These are phyloP conservation scores for Rhagoletis pomonella DNA, from an alignment of 1,140 invertebrate genomes.

Conservation along the genomic window DNA sequence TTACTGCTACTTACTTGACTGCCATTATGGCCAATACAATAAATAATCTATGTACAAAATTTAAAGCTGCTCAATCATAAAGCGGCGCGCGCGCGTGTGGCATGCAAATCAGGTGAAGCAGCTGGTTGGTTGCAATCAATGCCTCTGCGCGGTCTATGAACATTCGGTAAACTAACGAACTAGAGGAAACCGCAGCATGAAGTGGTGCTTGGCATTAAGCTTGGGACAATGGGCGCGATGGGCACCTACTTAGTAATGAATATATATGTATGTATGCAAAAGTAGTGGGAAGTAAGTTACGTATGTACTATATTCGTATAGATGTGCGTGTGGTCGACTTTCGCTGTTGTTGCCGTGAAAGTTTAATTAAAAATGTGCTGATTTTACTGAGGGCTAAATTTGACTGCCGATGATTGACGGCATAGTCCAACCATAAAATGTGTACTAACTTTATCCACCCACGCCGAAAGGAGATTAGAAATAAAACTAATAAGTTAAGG, in stretches of 20 bases:
- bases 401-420: background rate
- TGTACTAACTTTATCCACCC: background rate
- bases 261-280: background rate
- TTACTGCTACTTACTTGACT: background rate
- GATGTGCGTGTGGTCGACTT: background rate
- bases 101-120: constrained; percentile 31
- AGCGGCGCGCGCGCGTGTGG: background rate
- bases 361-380: constrained; percentile 31
- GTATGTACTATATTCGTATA: background rate
- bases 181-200: background rate
- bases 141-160: background rate
- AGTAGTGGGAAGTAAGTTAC: background rate
- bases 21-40: constrained; percentile 25
- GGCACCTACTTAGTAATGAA: background rate
- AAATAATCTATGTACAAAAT: constrained; percentile 26
- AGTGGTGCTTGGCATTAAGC: background rate
- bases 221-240: background rate
- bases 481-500: background rate
- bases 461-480: background rate
- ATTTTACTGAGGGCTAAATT: background rate
- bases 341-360: constrained; percentile 28
- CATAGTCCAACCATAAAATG: background rate
- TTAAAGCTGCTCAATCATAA: constrained; percentile 16
- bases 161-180: background rate
- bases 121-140: background rate